phyloP scores from a whole-genome alignment of 2,888 invertebrate species.

The Cryptus armator region DNA sequence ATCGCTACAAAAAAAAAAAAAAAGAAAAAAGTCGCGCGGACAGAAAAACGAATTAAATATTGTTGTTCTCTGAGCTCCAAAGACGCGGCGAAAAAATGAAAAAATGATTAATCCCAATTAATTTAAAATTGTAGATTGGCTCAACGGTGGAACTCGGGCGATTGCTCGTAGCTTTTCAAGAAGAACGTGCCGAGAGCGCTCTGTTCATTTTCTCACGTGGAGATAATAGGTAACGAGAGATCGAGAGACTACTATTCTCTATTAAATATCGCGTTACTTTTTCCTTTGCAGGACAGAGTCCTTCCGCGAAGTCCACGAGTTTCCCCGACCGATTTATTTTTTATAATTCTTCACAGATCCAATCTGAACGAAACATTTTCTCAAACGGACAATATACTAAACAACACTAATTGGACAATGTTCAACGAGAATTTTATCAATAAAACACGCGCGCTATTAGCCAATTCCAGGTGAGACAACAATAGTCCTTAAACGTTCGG shows the following conservation, averaged over 20 bases:
- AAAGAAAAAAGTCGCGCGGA: no score
- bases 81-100: no score
- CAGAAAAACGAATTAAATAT: no score
- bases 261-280: constrained; percentile 3
- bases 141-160: constrained; percentile 85
- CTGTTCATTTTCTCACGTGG: constrained; percentile 77
- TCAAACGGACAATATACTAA: constrained; percentile 82
- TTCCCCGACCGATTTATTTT: background rate
- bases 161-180: constrained; percentile 85
- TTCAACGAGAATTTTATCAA: constrained; percentile 76
- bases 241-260: background rate
- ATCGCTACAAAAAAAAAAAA: no score
- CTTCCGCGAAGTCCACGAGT: no score
- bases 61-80: no score
- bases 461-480: constrained; percentile 83
- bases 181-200: constrained; percentile 85
- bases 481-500: background rate
- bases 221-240: constrained; percentile 71
- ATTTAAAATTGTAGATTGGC: constrained; percentile 46
- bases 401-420: constrained; percentile 72
- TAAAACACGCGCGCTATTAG: constrained; percentile 77
- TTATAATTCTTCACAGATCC: constrained; percentile 78
- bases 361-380: constrained; percentile 81
- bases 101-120: background rate
- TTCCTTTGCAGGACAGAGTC: background rate